These are phyloP conservation scores for Corvus cornix DNA, from an alignment of 2,113 vertebrate genomes.

Conservation along the genomic window DNA sequence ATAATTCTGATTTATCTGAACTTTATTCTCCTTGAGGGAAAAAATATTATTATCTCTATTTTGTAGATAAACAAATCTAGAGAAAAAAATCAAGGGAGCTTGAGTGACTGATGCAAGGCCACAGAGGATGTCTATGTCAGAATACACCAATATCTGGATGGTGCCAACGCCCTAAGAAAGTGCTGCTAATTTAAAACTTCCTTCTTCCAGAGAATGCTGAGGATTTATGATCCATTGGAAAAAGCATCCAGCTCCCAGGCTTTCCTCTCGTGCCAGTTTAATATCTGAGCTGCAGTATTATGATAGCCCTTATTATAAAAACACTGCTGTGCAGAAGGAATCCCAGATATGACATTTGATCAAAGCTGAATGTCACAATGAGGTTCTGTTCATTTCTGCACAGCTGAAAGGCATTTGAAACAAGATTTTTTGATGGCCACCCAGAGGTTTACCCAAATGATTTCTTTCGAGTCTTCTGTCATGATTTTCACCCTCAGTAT, in stretches of 20 bases:
- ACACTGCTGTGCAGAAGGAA: neutral
- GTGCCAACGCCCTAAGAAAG: neutral
- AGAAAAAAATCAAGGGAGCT: neutral
- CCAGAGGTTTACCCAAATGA: slow-evolving; percentile 17
- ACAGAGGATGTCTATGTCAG: neutral
- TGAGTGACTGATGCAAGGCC: neutral
- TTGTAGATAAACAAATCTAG: neutral
- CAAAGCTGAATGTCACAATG: slow-evolving; percentile 22
- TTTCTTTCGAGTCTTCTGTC: neutral
- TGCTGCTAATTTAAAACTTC: neutral
- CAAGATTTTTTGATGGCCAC: neutral
- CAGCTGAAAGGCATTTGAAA: neutral
- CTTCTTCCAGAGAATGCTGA: neutral
- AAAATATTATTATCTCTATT: neutral
- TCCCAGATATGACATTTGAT: slow-evolving; percentile 35
- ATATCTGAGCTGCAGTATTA: neutral
- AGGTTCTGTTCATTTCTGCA: neutral
- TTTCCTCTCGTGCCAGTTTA: neutral
- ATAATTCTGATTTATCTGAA: neutral
- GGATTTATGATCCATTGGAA: neutral
- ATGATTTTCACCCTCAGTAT: neutral
- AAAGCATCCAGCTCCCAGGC: neutral
- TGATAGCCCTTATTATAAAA: neutral
- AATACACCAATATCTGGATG: neutral
- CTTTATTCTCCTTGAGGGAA: neutral